phyloP scores from a whole-genome alignment of 2,113 vertebrate species.

The Picathartes gymnocephalus region DNA sequence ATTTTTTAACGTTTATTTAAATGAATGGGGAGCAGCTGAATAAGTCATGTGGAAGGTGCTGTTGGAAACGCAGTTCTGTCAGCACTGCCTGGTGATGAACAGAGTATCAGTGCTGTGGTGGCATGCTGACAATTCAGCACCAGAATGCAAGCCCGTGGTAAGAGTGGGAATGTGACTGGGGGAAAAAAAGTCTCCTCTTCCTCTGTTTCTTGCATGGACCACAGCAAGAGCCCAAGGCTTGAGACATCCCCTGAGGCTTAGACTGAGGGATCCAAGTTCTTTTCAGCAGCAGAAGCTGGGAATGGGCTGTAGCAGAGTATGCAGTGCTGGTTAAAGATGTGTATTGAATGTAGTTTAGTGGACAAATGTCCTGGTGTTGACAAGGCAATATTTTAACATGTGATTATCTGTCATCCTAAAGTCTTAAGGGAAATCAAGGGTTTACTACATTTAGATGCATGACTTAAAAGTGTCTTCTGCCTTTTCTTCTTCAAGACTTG shows the following conservation, averaged over 20 bases:
- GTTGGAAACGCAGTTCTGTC: background rate
- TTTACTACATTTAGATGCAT: background rate
- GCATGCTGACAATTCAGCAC: background rate
- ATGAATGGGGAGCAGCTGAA: background rate
- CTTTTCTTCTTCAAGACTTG: background rate
- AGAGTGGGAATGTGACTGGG: background rate
- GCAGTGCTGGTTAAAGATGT: background rate
- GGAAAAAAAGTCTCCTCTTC: background rate
- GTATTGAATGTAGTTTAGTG: background rate
- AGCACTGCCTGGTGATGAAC: background rate
- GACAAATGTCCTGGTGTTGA: background rate
- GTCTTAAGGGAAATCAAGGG: background rate
- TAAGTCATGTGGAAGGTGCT: background rate
- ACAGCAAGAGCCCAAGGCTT: background rate
- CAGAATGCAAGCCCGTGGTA: background rate
- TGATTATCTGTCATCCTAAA: background rate
- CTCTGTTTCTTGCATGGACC: background rate
- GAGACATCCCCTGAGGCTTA: background rate
- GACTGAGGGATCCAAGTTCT: background rate
- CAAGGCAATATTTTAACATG: background rate
- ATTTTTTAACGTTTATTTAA: background rate
- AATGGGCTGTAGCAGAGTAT: background rate
- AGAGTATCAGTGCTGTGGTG: background rate
- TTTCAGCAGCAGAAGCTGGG: background rate
- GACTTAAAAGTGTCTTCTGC: background rate